Evolutionary conservation across 2,113 vertebrate genomes (phyloP).

Genomic region (Nannospalax galili): DNA sequence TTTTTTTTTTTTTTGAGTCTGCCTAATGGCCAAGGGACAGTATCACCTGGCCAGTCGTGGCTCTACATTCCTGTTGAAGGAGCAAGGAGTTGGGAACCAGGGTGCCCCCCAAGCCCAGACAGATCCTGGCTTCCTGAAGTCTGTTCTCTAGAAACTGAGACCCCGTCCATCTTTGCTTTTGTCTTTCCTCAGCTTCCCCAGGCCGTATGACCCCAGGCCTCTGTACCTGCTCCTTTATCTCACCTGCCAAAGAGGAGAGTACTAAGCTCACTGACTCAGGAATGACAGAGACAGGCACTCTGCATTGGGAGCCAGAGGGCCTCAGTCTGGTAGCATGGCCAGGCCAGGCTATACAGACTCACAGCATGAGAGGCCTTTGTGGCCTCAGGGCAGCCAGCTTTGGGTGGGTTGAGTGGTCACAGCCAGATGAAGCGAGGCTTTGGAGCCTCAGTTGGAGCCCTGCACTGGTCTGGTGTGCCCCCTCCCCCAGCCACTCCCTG

Average conservation of each 20-base stretch:
- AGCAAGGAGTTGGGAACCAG: rapidly evolving
- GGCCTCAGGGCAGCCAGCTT: neutral
- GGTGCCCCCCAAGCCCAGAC: too few relatives aligned
- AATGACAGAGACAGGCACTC: rapidly evolving
- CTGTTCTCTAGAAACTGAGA: rapidly evolving
- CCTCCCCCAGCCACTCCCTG: neutral
- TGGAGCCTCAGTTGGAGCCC: neutral
- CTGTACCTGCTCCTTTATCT: neutral
- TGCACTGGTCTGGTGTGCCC: neutral
- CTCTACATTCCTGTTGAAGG: too few relatives aligned
- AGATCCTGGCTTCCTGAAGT: too few relatives aligned
- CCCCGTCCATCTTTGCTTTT: rapidly evolving
- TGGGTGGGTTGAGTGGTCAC: neutral
- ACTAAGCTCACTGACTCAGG: neutral
- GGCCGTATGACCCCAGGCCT: neutral
- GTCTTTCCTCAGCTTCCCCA: neutral
- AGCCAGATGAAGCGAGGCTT: neutral
- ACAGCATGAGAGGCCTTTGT: neutral
- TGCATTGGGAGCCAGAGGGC: neutral
- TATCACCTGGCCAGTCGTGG: neutral
- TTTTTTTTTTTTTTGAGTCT: too few relatives aligned
- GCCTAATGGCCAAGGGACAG: neutral
- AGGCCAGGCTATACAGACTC: rapidly evolving
- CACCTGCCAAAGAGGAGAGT: neutral
- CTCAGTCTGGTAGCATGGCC: neutral